These are phyloP conservation scores for Blastomussa wellsi DNA, from an alignment of 92 coral and sea anemone species.

Conservation along the genomic window DNA sequence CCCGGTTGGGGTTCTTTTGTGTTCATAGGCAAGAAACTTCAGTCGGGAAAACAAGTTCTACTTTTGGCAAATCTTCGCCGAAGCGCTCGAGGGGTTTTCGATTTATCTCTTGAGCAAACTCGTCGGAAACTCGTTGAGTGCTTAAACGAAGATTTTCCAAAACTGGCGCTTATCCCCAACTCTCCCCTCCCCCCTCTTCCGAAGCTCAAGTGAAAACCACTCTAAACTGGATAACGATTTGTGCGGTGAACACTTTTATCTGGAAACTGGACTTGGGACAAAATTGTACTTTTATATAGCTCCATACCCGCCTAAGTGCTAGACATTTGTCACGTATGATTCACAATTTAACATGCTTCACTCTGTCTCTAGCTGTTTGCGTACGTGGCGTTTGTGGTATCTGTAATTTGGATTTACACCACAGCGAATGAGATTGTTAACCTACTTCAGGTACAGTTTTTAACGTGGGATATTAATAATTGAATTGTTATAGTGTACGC, in stretches of 20 bases:
- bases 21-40: neutral
- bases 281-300: neutral
- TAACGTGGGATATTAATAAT: neutral
- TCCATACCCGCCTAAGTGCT: neutral
- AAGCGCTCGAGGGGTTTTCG: too few species aligned
- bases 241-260: too few species aligned
- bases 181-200: too few species aligned
- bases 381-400: constrained; percentile 72
- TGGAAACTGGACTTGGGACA: neutral
- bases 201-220: too few species aligned
- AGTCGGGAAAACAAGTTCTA: too few species aligned
- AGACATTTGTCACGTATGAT: neutral
- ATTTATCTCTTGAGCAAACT: too few species aligned
- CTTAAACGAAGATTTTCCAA: too few species aligned
- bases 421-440: constrained; percentile 95
- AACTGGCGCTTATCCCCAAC: too few species aligned
- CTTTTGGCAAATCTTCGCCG: too few species aligned
- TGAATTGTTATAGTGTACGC: neutral
- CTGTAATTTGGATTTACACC: constrained; percentile 93
- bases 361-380: constrained; percentile 66
- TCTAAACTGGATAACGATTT: too few species aligned
- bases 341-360: neutral
- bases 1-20: neutral
- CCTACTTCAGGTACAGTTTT: constrained; percentile 67
- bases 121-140: too few species aligned